Base-by-base conservation (phyloP, 2,113 vertebrate species). In the Atherinomorus stipes region DNA sequence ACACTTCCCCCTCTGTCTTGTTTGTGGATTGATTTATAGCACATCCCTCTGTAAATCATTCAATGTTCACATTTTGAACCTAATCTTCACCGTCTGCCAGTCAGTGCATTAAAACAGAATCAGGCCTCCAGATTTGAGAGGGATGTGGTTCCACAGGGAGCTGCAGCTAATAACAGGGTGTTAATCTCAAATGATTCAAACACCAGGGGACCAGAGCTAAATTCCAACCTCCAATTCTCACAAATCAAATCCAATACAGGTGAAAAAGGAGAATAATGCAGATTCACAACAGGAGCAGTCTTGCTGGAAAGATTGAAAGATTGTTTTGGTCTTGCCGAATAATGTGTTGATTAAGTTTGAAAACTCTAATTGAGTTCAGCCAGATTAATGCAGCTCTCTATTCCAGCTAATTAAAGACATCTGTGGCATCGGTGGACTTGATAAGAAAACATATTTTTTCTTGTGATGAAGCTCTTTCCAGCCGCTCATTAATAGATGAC, bases 401-500 rank as follows among this genome's bases (percentile, higher is more conserved):
- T 44, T 64, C 16, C 60, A 71, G 67, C 63, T 85, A 83, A 86
- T 89, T 76, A 72, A 69, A 52, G 70, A 80, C 69, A 82, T 85
- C 71, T 78, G 71, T 47, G 66, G 60, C 25, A 38, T 74, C 73
- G 83, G 64, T 81, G 68, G 60, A 53, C 74, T 72, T 70, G 31
- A 66, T 82, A 74, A 57, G 56, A 80, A 81, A 74, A 82, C 60
- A 76, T 19, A 4, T 44, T 76, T 73, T 63, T 76, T 16, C 58
- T 49, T 54, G 21, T 45, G 52, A 7, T 9, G 10, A 71, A 71
- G 64, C 53, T 18, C 60, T 83, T 74, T 76, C 34, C 57, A 75
- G 61, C 71, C 67, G 56, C 76, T 62, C 54, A 37, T 56, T 81
- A 75, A 87, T 85, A 74, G 81, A 81, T 70, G 73, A 79, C 57